Conservation (phyloP, 2,888 invertebrate genomes). For the Leptopilina syphax region DNA sequence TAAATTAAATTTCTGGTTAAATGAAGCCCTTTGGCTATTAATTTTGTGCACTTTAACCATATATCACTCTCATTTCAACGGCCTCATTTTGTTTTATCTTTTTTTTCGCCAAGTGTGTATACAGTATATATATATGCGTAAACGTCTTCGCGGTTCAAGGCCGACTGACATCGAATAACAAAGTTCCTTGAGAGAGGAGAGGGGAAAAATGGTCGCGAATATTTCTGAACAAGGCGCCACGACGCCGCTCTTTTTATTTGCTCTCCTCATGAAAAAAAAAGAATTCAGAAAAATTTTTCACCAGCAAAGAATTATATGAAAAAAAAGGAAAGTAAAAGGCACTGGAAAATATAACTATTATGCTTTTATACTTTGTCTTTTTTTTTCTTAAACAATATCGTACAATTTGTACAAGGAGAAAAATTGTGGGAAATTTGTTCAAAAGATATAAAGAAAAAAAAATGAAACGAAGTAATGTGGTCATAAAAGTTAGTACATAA, state of each 20-base stretch:
- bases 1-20: not conserved
- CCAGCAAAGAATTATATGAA: too few relatives aligned
- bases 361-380: too few relatives aligned
- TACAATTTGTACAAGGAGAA: too few relatives aligned
- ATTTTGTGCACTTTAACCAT: not conserved
- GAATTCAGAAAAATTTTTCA: too few relatives aligned
- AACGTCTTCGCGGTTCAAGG: slow-evolving; percentile 36
- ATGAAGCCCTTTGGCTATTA: slow-evolving; percentile 17
- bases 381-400: too few relatives aligned
- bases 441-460: too few relatives aligned
- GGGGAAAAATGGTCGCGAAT: slow-evolving; percentile 24
- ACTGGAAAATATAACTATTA: not conserved
- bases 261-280: not conserved
- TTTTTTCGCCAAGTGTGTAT: slow-evolving; percentile 4
- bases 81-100: slow-evolving; percentile 19
- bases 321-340: not conserved
- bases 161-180: slow-evolving; percentile 31
- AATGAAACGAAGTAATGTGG: too few relatives aligned
- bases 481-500: too few relatives aligned
- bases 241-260: not conserved
- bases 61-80: slow-evolving; percentile 26
- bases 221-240: slow-evolving; percentile 28
- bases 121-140: not conserved
- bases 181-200: slow-evolving; percentile 4
- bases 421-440: too few relatives aligned